Percentiles rank a stretch among this genome's conserved stretches.
phyloP scores from a whole-genome alignment of 2,888 invertebrate species.

The Prosopocoilus inquinatus region DNA sequence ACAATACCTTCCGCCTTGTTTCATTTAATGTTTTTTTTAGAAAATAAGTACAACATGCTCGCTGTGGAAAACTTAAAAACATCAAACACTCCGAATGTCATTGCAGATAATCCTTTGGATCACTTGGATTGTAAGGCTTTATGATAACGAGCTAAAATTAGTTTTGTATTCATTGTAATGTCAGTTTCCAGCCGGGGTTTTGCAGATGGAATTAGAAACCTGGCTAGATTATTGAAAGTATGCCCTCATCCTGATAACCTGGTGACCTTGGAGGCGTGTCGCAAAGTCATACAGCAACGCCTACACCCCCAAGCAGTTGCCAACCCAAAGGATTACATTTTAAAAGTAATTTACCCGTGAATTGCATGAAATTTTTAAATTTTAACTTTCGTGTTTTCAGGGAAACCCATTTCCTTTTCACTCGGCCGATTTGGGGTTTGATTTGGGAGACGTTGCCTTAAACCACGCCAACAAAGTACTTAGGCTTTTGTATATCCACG shows the following conservation, averaged over 20 bases:
- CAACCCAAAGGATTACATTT: constrained; percentile 54
- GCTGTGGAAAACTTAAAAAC: constrained; percentile 63
- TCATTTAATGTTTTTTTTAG: constrained; percentile 49
- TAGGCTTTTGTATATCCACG: constrained; percentile 78
- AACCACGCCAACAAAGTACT: constrained; percentile 76
- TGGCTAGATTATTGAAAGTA: constrained; percentile 78
- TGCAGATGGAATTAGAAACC: constrained; percentile 72
- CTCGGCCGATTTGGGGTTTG: constrained; percentile 65
- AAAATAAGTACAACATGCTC: constrained; percentile 67
- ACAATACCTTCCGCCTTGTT: neutral
- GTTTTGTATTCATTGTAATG: constrained; percentile 33
- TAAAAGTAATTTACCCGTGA: constrained; percentile 44
- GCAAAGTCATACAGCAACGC: constrained; percentile 60
- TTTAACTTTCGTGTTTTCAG: constrained; percentile 39
- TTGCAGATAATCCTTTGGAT: constrained; percentile 80
- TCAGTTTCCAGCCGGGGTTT: constrained; percentile 82
- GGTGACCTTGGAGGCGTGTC: constrained; percentile 68
- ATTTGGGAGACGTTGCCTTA: constrained; percentile 62
- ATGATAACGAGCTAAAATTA: neutral
- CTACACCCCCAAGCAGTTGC: constrained; percentile 59
- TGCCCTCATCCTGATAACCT: constrained; percentile 79
- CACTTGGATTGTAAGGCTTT: constrained; percentile 76
- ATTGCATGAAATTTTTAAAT: constrained; percentile 9
- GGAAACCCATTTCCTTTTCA: constrained; percentile 71
- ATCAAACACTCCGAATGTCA: constrained; percentile 66